Conservation (phyloP, 2,888 invertebrate genomes). For the Habrosyne pyritoides region DNA sequence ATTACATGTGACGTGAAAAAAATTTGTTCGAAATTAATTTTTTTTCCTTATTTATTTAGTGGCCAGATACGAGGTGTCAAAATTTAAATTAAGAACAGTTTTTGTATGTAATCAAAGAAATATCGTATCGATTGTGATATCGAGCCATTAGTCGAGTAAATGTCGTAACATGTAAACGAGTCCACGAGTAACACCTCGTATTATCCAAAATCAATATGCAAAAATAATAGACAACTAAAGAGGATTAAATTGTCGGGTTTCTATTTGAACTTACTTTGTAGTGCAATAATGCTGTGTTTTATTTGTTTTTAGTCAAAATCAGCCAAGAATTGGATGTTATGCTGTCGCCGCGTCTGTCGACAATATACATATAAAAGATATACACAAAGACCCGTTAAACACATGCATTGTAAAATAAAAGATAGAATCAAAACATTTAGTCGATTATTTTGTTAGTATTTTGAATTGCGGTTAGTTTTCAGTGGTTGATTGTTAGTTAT, state of each 20-base stretch:
- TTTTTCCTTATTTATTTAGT: no score
- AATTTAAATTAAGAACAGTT: no score
- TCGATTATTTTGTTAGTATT: background rate
- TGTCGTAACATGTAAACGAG: background rate
- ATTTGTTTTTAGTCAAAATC: slow-evolving; percentile 48
- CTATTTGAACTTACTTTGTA: slow-evolving; percentile 57
- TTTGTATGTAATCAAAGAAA: no score
- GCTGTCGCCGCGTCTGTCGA: slow-evolving; percentile 55
- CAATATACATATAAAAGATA: slow-evolving; percentile 54
- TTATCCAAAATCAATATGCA: background rate
- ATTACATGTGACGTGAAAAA: no score
- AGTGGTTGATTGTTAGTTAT: background rate
- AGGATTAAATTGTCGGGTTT: slow-evolving; percentile 14
- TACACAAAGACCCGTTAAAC: slow-evolving; percentile 41
- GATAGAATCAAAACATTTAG: background rate
- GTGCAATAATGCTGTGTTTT: slow-evolving; percentile 52
- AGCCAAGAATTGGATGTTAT: slow-evolving; percentile 48
- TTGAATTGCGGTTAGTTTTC: background rate
- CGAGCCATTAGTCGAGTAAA: background rate
- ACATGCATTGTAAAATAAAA: slow-evolving; percentile 27
- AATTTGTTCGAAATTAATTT: no score
- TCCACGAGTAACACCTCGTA: background rate
- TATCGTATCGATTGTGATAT: no score
- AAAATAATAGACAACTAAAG: background rate
- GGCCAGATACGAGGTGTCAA: no score